These are phyloP conservation scores for Sabatieria punctata DNA, from an alignment of 2,888 invertebrate species.

Conservation along the genomic window DNA sequence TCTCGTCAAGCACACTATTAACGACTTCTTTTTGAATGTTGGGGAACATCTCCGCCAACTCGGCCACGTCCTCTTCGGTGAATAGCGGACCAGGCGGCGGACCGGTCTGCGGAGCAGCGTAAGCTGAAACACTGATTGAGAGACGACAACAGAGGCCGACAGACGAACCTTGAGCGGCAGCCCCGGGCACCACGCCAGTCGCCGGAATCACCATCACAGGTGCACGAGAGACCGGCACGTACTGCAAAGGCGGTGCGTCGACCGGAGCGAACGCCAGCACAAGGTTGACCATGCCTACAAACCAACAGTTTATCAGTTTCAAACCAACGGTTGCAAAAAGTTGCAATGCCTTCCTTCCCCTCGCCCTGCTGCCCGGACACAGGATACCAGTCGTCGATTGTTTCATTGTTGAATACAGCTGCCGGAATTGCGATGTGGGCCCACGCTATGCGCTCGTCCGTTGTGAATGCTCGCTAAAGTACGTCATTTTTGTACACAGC, in stretches of 20 bases:
- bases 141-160: too few relatives aligned
- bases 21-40: conserved; percentile 81
- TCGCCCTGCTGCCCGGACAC: conserved; percentile 87
- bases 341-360: conserved; percentile 74
- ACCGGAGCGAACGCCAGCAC: conserved; percentile 50
- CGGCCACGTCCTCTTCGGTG: conserved; percentile 35
- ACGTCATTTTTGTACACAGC: not conserved
- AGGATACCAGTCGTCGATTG: conserved; percentile 84
- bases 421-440: conserved; percentile 69
- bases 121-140: too few relatives aligned
- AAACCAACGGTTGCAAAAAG: too few relatives aligned
- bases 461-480: conserved; percentile 63
- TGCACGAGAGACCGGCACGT: not conserved
- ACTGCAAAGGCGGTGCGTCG: conserved; percentile 8
- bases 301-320: too few relatives aligned
- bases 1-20: conserved; percentile 70
- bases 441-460: conserved; percentile 91
- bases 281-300: conserved; percentile 70
- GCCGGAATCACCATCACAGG: not conserved
- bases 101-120: not conserved
- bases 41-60: conserved; percentile 83
- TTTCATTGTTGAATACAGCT: conserved; percentile 61
- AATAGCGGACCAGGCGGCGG: conserved; percentile 11
- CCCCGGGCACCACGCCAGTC: too few relatives aligned
- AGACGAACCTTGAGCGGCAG: too few relatives aligned